Evolutionary conservation across 1,140 invertebrate species (phyloP).

Genomic region (Drosophila tsacasi): DNA sequence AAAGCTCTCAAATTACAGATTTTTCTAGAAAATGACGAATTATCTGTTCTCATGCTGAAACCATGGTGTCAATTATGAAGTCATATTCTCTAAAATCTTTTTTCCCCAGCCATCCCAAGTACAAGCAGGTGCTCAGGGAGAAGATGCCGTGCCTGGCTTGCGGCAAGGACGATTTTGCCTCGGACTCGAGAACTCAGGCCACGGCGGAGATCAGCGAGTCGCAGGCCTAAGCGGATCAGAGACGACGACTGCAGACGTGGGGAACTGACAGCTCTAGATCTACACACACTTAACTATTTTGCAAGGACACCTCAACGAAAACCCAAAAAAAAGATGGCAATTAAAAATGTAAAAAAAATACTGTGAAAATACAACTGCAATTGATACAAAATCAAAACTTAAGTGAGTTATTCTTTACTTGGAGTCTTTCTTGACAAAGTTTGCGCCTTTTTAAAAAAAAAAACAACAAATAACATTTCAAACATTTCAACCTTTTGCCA

Average conservation of each 20-base stretch:
- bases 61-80: background rate
- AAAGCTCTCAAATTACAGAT: constrained; percentile 14
- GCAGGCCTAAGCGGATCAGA: constrained; percentile 61
- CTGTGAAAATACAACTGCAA: constrained; percentile 61
- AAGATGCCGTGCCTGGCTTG: constrained; percentile 87
- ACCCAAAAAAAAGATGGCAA: constrained; percentile 65
- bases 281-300: constrained; percentile 55
- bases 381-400: constrained; percentile 72
- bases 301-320: constrained; percentile 59
- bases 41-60: background rate
- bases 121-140: constrained; percentile 86
- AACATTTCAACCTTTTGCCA: constrained; percentile 48
- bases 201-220: constrained; percentile 81
- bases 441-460: constrained; percentile 57
- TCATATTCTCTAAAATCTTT: background rate
- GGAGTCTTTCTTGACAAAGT: constrained; percentile 41
- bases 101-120: constrained; percentile 89
- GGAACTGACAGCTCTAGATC: constrained; percentile 64
- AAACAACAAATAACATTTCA: constrained; percentile 61
- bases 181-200: constrained; percentile 85
- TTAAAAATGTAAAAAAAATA: constrained; percentile 63
- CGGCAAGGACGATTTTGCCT: constrained; percentile 86
- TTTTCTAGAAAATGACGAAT: constrained; percentile 3
- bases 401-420: background rate
- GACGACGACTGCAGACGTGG: constrained; percentile 71